Evolutionary conservation across 2,888 invertebrate genomes (phyloP), one percentile per base, ranked within the genome.

Genomic region (Pristionchus japonicus): DNA sequence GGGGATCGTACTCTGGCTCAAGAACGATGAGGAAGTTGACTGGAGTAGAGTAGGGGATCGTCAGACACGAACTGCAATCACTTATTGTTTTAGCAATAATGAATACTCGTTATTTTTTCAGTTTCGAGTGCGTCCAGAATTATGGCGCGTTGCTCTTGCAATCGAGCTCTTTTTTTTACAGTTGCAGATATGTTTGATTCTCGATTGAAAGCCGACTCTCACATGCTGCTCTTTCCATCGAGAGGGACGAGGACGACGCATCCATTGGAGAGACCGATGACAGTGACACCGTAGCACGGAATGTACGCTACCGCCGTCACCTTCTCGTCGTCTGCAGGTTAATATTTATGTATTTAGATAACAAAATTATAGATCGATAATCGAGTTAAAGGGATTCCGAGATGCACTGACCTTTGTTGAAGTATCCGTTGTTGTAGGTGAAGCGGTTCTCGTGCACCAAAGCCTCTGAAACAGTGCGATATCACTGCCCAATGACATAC

Each of bases 181-280:
- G n/a, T n/a, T n/a, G n/a, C n/a, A n/a, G n/a, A n/a, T 13, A 17
- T n/a, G 57, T 4, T 4, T 15, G 17, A 17, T 4, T n/a, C 57
- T 20, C 4, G 23, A 4, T 23, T n/a, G 23, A 64, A 13, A 64
- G 64, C 27, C 4, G 57, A 13, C 15, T 40, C 85, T 61, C 23
- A 85, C 85, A 85, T 61, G 43, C 34, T 34, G 27, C 61, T 85
- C 64, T 85, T 85, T 34, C 61, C 85, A 40, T 85, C 85, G 61
- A 85, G 64, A 1, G 85, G 85, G 11, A 85, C 64, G n/a, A 85
- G 13, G 2, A 85, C 64, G 2, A 85, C 43, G n/a, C 85, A 15
- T 61, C 85, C 85, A 31, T 47, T 64, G 27, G 61, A 43, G 15
- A 85, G 40, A 15, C 85, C 85, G 3, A 85, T 64, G 64, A 85